Evolutionary conservation across 35 echinoderm and acorn worm species (phyloP).

Genomic region (Nesometra sesokonis): DNA sequence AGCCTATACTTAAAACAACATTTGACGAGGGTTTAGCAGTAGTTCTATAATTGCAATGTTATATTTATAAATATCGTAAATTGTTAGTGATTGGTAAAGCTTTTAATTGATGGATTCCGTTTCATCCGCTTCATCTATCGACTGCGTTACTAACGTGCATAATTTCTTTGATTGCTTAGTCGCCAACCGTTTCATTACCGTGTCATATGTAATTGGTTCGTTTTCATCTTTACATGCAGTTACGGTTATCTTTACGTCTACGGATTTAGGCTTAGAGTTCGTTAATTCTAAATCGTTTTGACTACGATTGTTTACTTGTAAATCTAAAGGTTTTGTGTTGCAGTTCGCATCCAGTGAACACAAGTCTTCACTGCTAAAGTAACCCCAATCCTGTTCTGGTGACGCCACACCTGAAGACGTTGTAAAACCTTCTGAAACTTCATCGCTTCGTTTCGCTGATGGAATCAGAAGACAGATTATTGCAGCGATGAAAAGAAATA

Average conservation of each 20-base stretch:
- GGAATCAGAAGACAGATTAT: background rate
- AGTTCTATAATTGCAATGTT: too few species aligned
- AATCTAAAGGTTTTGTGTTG: background rate
- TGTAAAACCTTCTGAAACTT: background rate
- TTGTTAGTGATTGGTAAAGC: too few species aligned
- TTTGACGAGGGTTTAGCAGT: too few species aligned
- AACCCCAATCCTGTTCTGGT: background rate
- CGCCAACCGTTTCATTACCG: background rate
- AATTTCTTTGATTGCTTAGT: background rate
- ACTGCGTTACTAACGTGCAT: background rate
- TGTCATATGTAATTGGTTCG: background rate
- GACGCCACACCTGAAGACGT: background rate
- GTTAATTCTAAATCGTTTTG: too few species aligned
- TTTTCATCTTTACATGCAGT: background rate
- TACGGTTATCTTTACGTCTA: background rate
- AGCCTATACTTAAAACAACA: too few species aligned
- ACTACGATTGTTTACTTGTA: too few species aligned
- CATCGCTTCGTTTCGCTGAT: background rate
- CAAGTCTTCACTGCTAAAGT: background rate
- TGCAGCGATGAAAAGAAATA: background rate
- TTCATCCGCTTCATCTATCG: background rate
- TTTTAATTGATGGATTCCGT: background rate
- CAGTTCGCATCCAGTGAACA: background rate
- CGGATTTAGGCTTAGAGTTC: background rate
- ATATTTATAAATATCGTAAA: too few species aligned